A percentile compares a stretch with the other conserved stretches of the same genome.
These are phyloP conservation scores for Spondyliosoma cantharus DNA, from an alignment of 2,797 vertebrate genomes.

Conservation along the genomic window DNA sequence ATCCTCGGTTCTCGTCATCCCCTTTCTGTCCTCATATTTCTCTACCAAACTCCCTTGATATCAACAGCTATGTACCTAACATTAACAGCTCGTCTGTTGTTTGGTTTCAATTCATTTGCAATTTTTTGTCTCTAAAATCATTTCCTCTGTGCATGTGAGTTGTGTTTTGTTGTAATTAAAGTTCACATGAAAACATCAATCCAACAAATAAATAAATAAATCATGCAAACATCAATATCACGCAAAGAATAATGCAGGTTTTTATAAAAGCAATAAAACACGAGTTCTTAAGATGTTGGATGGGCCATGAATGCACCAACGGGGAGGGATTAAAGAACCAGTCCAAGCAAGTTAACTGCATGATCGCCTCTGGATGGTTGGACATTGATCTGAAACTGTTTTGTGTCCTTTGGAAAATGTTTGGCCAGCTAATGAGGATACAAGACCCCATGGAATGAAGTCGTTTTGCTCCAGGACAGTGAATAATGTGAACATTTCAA, in stretches of 20 bases:
- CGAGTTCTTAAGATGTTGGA: neutral
- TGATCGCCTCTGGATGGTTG: neutral
- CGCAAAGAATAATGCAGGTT: constrained; percentile 7
- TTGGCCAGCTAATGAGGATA: neutral
- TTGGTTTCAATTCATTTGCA: neutral
- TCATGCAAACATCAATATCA: constrained; percentile 29
- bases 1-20: no score
- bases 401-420: neutral
- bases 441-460: neutral
- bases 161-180: constrained; percentile 10
- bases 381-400: constrained; percentile 4
- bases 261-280: constrained; percentile 46
- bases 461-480: neutral
- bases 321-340: neutral
- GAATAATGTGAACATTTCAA: neutral
- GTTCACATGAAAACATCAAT: constrained; percentile 20
- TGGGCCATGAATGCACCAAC: neutral
- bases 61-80: neutral
- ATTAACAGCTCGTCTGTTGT: constrained; percentile 4
- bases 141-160: neutral
- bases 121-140: neutral
- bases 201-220: constrained; percentile 36
- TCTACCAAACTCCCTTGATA: neutral
- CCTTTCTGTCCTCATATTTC: no score
- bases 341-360: neutral